Conservation (phyloP, 1,140 invertebrate genomes). For the Drosophila nannoptera region DNA sequence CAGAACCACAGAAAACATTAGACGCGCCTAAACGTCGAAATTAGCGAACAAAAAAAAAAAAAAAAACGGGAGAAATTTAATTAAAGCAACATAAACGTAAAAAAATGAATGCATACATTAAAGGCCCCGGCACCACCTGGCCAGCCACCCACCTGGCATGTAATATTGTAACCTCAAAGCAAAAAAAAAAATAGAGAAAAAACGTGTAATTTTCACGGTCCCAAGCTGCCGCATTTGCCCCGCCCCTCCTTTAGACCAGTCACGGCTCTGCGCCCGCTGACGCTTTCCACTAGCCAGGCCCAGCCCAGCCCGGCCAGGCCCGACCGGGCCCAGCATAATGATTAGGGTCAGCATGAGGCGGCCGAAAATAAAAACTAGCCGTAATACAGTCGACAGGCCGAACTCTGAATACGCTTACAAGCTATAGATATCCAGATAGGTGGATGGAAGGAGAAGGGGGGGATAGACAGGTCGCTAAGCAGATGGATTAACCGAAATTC, state of each 20-base stretch:
- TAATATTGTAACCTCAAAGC: conserved; percentile 55
- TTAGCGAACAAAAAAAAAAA: conserved; percentile 66
- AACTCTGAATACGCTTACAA: conserved; percentile 12
- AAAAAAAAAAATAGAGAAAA: conserved; percentile 39
- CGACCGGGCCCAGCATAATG: conserved; percentile 61
- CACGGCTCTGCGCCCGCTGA: background rate
- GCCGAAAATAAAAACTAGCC: conserved; percentile 23
- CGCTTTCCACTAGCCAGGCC: conserved; percentile 57
- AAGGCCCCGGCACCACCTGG: conserved; percentile 31
- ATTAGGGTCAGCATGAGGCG: conserved; percentile 64
- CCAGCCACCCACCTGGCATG: conserved; percentile 56
- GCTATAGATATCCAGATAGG: background rate
- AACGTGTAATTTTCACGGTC: conserved; percentile 73
- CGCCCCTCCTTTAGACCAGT: background rate
- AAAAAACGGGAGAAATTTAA: conserved; percentile 61
- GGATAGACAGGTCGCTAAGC: too few species aligned
- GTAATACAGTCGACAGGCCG: conserved; percentile 1
- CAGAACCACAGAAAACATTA: conserved; percentile 61
- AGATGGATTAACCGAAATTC: too few species aligned
- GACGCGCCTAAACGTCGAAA: conserved; percentile 70
- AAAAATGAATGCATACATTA: conserved; percentile 68
- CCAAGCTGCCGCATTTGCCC: conserved; percentile 48
- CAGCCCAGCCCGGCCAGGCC: conserved; percentile 38
- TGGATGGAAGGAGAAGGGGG: too few species aligned
- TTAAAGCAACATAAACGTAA: conserved; percentile 63